These are phyloP conservation scores for Conchocele bisecta DNA, from an alignment of 2,888 invertebrate species.

Conservation along the genomic window DNA sequence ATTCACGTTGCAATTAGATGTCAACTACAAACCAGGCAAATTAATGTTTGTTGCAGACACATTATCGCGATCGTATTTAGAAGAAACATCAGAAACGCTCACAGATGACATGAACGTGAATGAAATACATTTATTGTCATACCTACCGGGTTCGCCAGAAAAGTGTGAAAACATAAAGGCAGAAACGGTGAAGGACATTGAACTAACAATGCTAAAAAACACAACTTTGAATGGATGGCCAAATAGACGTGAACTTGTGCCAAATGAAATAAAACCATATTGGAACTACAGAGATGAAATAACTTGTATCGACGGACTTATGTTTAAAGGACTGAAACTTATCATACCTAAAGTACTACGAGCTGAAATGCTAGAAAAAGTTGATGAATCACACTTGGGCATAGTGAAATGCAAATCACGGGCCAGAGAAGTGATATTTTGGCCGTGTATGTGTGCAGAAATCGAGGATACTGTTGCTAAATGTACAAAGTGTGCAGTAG, in stretches of 20 bases:
- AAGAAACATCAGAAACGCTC: neutral
- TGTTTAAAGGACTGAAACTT: slow-evolving; percentile 26
- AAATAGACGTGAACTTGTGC: neutral
- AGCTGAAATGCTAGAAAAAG: slow-evolving; percentile 24
- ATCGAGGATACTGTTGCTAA: slow-evolving; percentile 33
- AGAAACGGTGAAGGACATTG: slow-evolving; percentile 3
- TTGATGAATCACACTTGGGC: slow-evolving; percentile 46
- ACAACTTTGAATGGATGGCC: slow-evolving; percentile 13
- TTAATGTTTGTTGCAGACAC: slow-evolving; percentile 31
- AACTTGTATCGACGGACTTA: slow-evolving; percentile 20
- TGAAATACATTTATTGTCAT: slow-evolving; percentile 13
- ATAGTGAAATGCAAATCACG: slow-evolving; percentile 42
- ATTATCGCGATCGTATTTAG: slow-evolving; percentile 11
- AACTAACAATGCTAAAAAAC: slow-evolving; percentile 3
- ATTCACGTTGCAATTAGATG: slow-evolving; percentile 21
- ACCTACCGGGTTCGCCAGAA: slow-evolving; percentile 5
- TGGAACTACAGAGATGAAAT: slow-evolving; percentile 50
- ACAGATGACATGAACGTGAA: slow-evolving; percentile 15
- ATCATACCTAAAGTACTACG: slow-evolving; percentile 32
- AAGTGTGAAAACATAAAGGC: slow-evolving; percentile 7
- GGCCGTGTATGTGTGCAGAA: slow-evolving; percentile 38
- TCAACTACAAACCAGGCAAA: slow-evolving; percentile 15
- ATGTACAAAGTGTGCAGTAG: slow-evolving; percentile 23
- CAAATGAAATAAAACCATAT: slow-evolving; percentile 9
- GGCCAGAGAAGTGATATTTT: slow-evolving; percentile 48